These are phyloP conservation scores for Drosophila trichaetosa DNA, from an alignment of 2,888 invertebrate genomes.

Conservation along the genomic window DNA sequence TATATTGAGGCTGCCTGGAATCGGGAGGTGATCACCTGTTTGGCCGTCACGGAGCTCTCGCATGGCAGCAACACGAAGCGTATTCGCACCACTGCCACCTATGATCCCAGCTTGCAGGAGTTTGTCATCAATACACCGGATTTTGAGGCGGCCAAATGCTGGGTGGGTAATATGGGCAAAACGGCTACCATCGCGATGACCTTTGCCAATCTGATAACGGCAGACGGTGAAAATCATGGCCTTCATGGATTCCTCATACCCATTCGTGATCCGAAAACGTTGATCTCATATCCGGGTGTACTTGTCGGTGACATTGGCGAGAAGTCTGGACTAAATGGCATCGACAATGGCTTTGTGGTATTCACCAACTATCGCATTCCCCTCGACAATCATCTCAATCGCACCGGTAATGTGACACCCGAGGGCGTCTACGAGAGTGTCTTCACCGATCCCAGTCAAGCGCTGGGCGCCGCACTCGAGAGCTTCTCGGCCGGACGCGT, in stretches of 20 bases:
- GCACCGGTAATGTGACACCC: conserved; percentile 94
- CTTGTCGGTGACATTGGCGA: conserved; percentile 96
- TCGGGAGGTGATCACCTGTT: conserved; percentile 91
- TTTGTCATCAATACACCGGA: conserved; percentile 96
- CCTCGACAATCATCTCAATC: conserved; percentile 92
- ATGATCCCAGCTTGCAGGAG: conserved; percentile 90
- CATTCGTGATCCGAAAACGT: conserved; percentile 91
- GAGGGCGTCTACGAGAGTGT: conserved; percentile 95
- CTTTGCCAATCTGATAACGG: conserved; percentile 95
- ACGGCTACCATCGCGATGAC: conserved; percentile 94
- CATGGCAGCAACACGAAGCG: conserved; percentile 97
- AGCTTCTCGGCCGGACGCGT: conserved; percentile 94
- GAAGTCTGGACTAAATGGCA: conserved; percentile 95
- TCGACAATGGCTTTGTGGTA: conserved; percentile 96
- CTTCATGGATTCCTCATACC: conserved; percentile 96
- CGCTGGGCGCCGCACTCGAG: conserved; percentile 94
- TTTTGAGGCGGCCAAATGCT: conserved; percentile 98
- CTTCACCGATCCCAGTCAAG: conserved; percentile 94
- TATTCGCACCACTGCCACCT: conserved; percentile 95
- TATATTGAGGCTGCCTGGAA: conserved; percentile 90
- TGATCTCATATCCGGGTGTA: conserved; percentile 92
- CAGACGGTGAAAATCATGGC: conserved; percentile 92
- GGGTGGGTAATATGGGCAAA: conserved; percentile 97
- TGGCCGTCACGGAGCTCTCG: conserved; percentile 96
- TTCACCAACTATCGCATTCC: conserved; percentile 96